These are phyloP conservation scores for Thaumatotibia leucotreta DNA, from an alignment of 1,140 invertebrate genomes.

Conservation along the genomic window DNA sequence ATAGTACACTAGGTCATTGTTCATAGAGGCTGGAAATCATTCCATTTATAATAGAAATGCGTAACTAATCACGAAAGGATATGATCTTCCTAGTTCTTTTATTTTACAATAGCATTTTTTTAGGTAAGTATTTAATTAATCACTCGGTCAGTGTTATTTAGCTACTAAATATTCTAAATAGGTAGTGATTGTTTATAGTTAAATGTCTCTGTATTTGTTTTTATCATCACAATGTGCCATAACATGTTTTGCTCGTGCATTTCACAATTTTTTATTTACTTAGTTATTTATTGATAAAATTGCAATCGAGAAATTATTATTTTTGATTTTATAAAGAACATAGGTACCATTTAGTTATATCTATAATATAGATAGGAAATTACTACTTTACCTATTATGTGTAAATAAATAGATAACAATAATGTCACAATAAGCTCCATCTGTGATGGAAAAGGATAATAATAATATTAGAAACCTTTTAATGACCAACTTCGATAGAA, in stretches of 20 bases:
- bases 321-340: neutral
- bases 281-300: constrained; percentile 8
- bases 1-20: no score
- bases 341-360: constrained; percentile 31
- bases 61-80: neutral
- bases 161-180: neutral
- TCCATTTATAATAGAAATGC: neutral
- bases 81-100: neutral
- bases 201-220: neutral
- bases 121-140: neutral
- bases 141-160: neutral
- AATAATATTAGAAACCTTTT: constrained; percentile 17
- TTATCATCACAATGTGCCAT: neutral
- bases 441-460: constrained; percentile 43
- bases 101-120: neutral
- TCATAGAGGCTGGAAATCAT: neutral
- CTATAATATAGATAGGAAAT: constrained; percentile 36
- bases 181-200: neutral
- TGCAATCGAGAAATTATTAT: neutral
- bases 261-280: neutral
- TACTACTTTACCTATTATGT: constrained; percentile 15
- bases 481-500: neutral
- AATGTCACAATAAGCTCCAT: constrained; percentile 41
- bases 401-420: constrained; percentile 33
- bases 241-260: neutral